These are phyloP conservation scores for Amblyornis subalaris DNA, from an alignment of 2,113 vertebrate genomes.

Conservation along the genomic window DNA sequence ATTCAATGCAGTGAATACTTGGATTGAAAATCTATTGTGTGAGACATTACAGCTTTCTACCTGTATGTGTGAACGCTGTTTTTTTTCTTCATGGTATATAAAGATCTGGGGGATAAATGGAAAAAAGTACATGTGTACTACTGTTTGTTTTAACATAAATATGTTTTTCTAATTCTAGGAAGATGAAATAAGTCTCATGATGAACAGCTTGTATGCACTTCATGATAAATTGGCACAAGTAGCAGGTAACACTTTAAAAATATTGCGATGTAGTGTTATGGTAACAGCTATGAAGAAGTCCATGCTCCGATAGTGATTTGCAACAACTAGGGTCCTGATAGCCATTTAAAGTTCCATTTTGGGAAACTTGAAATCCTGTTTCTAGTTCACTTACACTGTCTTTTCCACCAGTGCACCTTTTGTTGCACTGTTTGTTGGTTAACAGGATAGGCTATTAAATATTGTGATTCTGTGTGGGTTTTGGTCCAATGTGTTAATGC, in stretches of 20 bases:
- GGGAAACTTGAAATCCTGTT: background rate
- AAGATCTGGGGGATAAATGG: background rate
- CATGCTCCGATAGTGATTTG: background rate
- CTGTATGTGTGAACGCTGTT: background rate
- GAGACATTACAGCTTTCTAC: background rate
- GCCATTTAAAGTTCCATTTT: background rate
- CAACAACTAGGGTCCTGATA: background rate
- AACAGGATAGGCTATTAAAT: background rate
- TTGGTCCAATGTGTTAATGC: background rate
- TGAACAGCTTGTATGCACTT: slow-evolving; percentile 87
- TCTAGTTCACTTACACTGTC: background rate
- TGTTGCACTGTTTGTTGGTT: background rate
- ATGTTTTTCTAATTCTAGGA: slow-evolving; percentile 70
- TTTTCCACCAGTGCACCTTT: background rate
- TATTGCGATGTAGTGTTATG: background rate
- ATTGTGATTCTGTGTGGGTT: background rate
- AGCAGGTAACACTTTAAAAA: slow-evolving; percentile 80
- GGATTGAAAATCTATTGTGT: background rate
- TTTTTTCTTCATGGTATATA: background rate
- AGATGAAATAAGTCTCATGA: slow-evolving; percentile 77
- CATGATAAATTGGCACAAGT: slow-evolving; percentile 90
- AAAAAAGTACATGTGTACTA: background rate
- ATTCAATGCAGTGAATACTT: background rate
- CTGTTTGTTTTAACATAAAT: background rate
- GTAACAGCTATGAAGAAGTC: background rate